phyloP scores from a whole-genome alignment of 2,797 vertebrate species.

The Erethizon dorsatum region DNA sequence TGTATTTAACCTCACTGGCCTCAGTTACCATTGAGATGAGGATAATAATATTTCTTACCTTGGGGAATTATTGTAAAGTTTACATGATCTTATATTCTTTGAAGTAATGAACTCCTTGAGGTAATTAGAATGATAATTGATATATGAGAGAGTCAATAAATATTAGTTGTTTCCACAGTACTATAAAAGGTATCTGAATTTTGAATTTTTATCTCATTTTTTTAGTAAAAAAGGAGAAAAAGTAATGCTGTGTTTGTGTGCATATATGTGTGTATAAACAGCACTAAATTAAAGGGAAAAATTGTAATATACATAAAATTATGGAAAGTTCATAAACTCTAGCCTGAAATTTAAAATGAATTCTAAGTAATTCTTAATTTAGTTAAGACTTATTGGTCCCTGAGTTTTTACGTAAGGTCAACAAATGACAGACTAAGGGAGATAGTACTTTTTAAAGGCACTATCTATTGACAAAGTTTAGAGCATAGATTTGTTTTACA shows the following conservation, averaged over 20 bases:
- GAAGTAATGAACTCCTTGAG: not conserved
- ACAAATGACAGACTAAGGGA: not conserved
- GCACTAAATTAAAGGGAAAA: slow-evolving; percentile 12
- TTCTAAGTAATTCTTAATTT: slow-evolving; percentile 52
- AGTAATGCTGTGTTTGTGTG: not conserved
- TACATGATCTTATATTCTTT: not conserved
- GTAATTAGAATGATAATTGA: not conserved
- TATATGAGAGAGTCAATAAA: not conserved
- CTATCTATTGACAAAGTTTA: slow-evolving; percentile 56
- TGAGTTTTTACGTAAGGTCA: slow-evolving; percentile 39
- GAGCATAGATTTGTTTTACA: slow-evolving; percentile 61
- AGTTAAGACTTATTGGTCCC: not conserved
- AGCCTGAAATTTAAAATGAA: slow-evolving; percentile 43
- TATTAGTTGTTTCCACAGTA: not conserved
- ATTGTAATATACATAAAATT: not conserved
- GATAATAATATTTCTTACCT: slow-evolving; percentile 3
- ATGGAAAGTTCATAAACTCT: slow-evolving; percentile 4
- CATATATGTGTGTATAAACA: not conserved
- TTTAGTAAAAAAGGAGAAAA: slow-evolving; percentile 12
- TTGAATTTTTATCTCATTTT: not conserved
- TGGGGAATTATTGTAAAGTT: not conserved
- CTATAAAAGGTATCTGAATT: not conserved
- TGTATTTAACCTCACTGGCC: not conserved
- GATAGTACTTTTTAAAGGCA: slow-evolving; percentile 45
- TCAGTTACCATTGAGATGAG: slow-evolving; percentile 30